phyloP scores from a whole-genome alignment of 2,113 vertebrate species.

The Daphoenositta chrysoptera region DNA sequence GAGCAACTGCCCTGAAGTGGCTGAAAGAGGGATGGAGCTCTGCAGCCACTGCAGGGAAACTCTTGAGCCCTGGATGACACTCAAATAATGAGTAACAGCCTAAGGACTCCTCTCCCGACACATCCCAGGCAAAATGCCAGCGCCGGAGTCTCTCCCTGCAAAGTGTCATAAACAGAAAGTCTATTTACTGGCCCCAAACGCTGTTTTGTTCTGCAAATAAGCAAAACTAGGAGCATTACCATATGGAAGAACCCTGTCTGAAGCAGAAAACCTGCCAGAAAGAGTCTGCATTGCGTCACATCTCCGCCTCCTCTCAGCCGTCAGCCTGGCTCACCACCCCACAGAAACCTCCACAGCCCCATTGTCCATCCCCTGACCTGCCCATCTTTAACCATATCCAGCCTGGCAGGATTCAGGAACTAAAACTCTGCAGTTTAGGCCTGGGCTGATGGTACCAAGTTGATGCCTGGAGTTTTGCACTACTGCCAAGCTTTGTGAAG shows the following conservation, averaged over 20 bases:
- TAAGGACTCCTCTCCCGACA: neutral
- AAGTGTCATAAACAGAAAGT: neutral
- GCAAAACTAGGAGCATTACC: neutral
- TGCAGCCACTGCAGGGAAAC: neutral
- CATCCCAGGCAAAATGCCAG: neutral
- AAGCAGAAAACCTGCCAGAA: neutral
- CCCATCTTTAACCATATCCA: neutral
- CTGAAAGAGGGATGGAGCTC: neutral
- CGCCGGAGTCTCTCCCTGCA: neutral
- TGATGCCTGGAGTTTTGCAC: neutral
- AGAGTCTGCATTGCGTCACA: neutral
- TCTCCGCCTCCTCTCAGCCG: neutral
- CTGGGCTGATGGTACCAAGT: neutral
- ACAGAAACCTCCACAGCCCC: neutral
- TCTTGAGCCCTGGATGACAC: neutral
- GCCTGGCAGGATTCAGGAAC: neutral
- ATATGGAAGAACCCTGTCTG: neutral
- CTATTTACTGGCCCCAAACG: neutral
- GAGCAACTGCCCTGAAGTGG: neutral
- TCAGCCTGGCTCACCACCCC: neutral
- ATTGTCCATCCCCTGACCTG: neutral
- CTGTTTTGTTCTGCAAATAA: neutral
- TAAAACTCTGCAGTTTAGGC: neutral
- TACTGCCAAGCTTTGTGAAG: neutral
- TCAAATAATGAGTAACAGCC: neutral